Base-by-base conservation (phyloP, 2,113 vertebrate genomes). In the Catharus fuscescens region DNA sequence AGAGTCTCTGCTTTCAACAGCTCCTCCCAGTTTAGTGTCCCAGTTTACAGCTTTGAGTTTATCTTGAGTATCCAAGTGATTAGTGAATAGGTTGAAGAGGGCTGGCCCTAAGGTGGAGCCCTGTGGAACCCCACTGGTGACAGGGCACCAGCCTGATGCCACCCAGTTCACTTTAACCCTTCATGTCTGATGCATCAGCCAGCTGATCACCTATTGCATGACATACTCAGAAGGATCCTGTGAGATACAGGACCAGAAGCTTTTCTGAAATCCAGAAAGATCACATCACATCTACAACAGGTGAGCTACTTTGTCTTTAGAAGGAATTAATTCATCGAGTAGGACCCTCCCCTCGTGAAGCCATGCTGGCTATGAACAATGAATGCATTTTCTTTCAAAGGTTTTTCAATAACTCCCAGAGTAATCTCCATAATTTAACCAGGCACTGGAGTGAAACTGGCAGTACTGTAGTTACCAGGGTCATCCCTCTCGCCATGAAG, bases 91-190 rank as follows among this genome's bases (percentile, higher is more conserved):
- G 8, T 8, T 34, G 34, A 71, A 34, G 40, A 56, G 20, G 14
- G 12, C 31, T 20, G 47, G 6, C 2, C 8, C n/a, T 17, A 47
- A 47, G 47, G 2, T 5, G 29, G 15, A 64, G n/a, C 1, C 0
- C 50, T 78, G 45, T 29, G 34, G 56, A 40, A 17, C 16, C 19
- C 31, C 42, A 64, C 17, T 12, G 9, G 56, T 21, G 34, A 71
- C 34, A 47, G 17, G 34, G 14, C 40, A 40, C 34, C 20, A 64
- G 24, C 24, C 25, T 64, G 11, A 64, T 48, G 42, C 8, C 32
- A 64, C 21, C 31, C 20, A 57, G 72, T 21, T 16, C 23, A 10
- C 66, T 48, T n/a, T 21, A 34, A 56, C 17, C 14, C 25, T 18
- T 42, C 54, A 38, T 70, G 73, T 18, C 60, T 38, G 31, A 29